Conservation (phyloP, 2,888 invertebrate species). For the Tupiocoris notatus region DNA sequence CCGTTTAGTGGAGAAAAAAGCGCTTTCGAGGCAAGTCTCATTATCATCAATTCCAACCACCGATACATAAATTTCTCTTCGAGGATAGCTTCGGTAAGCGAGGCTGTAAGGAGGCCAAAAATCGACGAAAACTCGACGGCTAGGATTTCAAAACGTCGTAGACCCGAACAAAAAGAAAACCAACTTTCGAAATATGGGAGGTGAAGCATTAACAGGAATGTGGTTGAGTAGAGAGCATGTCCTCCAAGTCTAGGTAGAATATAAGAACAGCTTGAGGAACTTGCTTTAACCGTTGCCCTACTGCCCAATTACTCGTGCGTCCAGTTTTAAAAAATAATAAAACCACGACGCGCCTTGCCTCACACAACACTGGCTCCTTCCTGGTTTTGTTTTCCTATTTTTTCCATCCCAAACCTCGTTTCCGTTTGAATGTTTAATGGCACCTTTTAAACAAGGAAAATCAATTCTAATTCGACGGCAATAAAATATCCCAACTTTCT, state of each 20-base stretch:
- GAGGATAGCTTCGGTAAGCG: too few relatives aligned
- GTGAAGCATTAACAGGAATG: conserved; percentile 1
- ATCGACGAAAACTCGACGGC: neutral
- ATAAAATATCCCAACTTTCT: neutral
- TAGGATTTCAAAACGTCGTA: neutral
- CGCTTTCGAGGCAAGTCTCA: neutral
- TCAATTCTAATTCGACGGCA: conserved; percentile 14
- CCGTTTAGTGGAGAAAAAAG: neutral
- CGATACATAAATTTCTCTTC: conserved; percentile 12
- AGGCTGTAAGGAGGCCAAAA: neutral
- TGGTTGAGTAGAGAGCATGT: conserved; percentile 15
- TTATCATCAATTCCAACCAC: neutral
- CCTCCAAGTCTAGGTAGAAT: neutral
- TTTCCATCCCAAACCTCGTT: neutral
- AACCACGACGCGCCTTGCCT: neutral
- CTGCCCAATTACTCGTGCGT: conserved; percentile 24
- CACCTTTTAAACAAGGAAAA: neutral
- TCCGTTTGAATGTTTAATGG: neutral
- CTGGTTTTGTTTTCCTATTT: neutral
- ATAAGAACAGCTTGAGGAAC: neutral
- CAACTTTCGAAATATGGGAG: neutral
- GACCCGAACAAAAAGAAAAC: conserved; percentile 2
- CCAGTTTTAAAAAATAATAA: conserved; percentile 15
- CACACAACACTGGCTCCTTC: neutral
- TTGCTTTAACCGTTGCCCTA: conserved; percentile 10